Evolutionary conservation across 1,140 invertebrate species (phyloP).

Genomic region (Batillaria attramentaria): DNA sequence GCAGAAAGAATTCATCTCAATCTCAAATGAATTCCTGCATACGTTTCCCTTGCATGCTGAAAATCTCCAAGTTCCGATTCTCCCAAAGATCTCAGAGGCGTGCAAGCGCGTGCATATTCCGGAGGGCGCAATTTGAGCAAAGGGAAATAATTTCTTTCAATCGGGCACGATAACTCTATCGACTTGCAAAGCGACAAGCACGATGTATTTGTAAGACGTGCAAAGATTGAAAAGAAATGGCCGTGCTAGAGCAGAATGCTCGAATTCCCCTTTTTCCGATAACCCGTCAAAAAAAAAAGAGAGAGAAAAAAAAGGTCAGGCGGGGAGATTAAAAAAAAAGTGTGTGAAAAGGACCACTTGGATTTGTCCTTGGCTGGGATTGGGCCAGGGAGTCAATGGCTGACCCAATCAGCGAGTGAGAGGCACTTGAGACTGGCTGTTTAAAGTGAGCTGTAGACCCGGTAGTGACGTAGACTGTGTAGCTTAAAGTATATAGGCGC

Average conservation of each 20-base stretch:
- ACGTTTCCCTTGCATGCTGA: background rate
- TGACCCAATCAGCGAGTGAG: background rate
- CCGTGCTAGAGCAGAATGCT: background rate
- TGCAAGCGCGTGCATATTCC: background rate
- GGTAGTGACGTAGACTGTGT: too few species aligned
- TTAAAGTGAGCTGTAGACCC: too few species aligned
- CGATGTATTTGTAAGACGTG: conserved; percentile 20
- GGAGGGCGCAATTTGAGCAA: background rate
- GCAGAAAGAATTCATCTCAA: too few species aligned
- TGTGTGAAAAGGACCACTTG: background rate
- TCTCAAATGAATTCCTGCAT: too few species aligned
- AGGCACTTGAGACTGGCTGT: background rate
- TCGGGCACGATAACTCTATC: conserved; percentile 20
- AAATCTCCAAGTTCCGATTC: too few species aligned
- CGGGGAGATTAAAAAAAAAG: conserved; percentile 12
- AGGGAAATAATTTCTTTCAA: conserved; percentile 15
- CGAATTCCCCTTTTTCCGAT: background rate
- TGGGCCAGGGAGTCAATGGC: background rate
- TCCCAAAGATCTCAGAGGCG: too few species aligned
- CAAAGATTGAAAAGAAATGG: background rate
- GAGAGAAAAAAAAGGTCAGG: too few species aligned
- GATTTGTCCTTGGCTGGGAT: background rate
- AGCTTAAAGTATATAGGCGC: too few species aligned
- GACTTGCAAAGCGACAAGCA: conserved; percentile 15
- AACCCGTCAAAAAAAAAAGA: too few species aligned